Conservation (phyloP, 2,888 invertebrate genomes). For the Calameuta idolon region DNA sequence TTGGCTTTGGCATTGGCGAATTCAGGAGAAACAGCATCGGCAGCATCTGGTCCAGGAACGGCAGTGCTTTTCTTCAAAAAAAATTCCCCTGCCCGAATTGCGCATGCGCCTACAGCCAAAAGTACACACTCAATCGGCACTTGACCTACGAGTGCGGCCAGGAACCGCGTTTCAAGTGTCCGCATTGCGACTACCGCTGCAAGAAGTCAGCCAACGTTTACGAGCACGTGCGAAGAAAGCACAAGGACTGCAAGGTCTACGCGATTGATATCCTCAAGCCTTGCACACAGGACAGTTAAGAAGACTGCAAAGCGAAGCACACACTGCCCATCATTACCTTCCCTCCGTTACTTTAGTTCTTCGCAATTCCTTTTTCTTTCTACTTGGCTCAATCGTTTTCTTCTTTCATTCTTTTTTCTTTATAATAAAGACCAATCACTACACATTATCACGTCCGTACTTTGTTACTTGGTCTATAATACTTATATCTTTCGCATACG, state of each 20-base stretch:
- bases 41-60: not conserved
- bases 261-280: conserved; percentile 29
- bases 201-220: conserved; percentile 28
- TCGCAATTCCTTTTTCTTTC: not conserved
- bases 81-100: conserved; percentile 33
- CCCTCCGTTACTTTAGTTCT: not conserved
- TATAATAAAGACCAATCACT: not conserved
- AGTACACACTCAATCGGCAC: conserved; percentile 38
- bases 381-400: not conserved
- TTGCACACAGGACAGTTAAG: not conserved
- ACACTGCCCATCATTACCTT: not conserved
- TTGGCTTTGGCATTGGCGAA: conserved; percentile 1
- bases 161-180: conserved; percentile 42
- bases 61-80: conserved; percentile 1
- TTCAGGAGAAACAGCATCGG: not conserved
- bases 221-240: conserved; percentile 35
- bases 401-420: not conserved
- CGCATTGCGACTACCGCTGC: conserved; percentile 26
- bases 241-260: conserved; percentile 25
- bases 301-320: not conserved
- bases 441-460: not conserved
- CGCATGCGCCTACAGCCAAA: conserved; percentile 38
- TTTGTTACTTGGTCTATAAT: not conserved
- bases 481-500: not conserved
- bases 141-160: conserved; percentile 45